Evolutionary conservation across 2,888 invertebrate species (phyloP).

Genomic region (Perizoma affinitatum): DNA sequence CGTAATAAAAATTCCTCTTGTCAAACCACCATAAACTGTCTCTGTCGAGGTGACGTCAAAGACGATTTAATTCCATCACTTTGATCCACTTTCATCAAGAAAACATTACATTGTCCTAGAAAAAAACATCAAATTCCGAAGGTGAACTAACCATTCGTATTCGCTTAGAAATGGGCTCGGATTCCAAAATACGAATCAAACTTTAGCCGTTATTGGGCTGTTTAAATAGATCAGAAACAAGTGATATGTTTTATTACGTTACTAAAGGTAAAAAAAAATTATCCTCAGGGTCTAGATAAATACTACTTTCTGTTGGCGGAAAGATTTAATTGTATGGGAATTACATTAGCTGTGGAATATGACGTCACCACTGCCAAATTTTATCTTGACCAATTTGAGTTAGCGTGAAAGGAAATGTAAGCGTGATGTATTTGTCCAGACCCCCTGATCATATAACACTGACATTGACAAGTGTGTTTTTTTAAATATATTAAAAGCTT

Average conservation of each 20-base stretch:
- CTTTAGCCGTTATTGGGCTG: conserved; percentile 62
- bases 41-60: conserved; percentile 35
- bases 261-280: background rate
- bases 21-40: conserved; percentile 18
- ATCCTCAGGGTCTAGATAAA: no score
- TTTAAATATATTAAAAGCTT: no score
- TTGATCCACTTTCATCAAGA: conserved; percentile 38
- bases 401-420: no score
- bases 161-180: conserved; percentile 42
- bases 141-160: conserved; percentile 42
- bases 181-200: conserved; percentile 51
- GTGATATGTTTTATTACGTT: background rate
- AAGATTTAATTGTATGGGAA: no score
- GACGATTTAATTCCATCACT: conserved; percentile 39
- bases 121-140: conserved; percentile 38
- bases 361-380: no score
- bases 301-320: no score
- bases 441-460: no score
- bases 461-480: no score
- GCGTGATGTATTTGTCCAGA: no score
- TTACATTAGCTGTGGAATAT: no score
- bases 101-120: conserved; percentile 23
- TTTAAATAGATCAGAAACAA: conserved; percentile 13
- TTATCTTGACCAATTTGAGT: no score
- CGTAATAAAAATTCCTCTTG: conserved; percentile 29